Percentiles rank a stretch among this genome's conserved stretches.
phyloP scores from a whole-genome alignment of 2,113 vertebrate genomes.

The Pseudonaja textilis region DNA sequence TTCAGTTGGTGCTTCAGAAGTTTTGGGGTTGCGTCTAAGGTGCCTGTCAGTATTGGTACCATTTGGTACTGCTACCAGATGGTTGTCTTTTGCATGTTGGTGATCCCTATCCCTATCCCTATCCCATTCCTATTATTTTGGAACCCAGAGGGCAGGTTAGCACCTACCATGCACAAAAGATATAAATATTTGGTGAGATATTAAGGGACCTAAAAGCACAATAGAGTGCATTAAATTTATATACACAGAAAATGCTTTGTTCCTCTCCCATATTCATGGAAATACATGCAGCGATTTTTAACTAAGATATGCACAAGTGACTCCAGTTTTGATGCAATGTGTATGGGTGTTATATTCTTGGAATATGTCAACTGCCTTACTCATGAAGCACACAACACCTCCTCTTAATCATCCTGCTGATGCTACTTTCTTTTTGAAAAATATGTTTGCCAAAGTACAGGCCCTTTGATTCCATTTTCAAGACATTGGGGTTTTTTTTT shows the following conservation, averaged over 20 bases:
- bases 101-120: neutral
- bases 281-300: neutral
- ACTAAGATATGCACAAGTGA: neutral
- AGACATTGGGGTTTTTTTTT: neutral
- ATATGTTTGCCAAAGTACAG: neutral
- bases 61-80: neutral
- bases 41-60: too few relatives aligned
- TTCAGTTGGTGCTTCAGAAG: too few relatives aligned
- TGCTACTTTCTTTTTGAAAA: neutral
- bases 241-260: neutral
- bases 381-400: neutral
- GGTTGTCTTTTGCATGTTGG: slow-evolving; percentile 10
- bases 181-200: neutral
- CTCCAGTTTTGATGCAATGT: neutral
- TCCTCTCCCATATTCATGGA: neutral
- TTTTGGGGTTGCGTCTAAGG: too few relatives aligned
- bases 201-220: neutral
- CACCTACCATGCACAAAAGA: too few relatives aligned
- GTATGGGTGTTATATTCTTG: neutral
- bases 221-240: neutral
- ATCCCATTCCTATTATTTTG: too few relatives aligned
- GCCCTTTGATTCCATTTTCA: neutral
- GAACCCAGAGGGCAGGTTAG: too few relatives aligned
- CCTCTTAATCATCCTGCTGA: neutral
- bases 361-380: neutral